Conservation (phyloP, 2,888 invertebrate genomes). For the Melieria crassipennis region DNA sequence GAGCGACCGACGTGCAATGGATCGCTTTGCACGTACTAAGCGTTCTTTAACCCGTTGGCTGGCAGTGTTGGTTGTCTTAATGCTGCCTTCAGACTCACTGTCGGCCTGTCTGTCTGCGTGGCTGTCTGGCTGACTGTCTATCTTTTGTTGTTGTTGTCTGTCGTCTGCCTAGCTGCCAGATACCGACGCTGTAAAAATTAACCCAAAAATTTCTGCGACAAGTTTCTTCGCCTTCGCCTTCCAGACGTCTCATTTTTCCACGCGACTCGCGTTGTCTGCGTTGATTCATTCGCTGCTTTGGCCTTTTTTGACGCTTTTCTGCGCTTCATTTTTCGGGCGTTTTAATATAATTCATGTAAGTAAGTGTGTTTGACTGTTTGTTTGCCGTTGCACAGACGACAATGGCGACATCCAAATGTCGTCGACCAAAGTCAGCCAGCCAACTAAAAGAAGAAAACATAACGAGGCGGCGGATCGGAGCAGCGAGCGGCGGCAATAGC, state of each 20-base stretch:
- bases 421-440: conserved; percentile 25
- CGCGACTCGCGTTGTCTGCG: no score
- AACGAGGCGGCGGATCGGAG: no score
- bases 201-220: background rate
- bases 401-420: conserved; percentile 34
- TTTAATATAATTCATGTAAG: no score
- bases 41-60: background rate
- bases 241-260: no score
- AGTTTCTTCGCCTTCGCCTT: background rate
- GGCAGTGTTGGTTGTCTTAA: background rate
- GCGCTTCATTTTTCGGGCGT: no score
- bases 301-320: no score
- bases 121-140: background rate
- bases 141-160: background rate
- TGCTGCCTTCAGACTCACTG: background rate
- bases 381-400: conserved; percentile 20
- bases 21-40: background rate
- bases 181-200: conserved; percentile 1
- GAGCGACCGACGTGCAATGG: no score
- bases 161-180: background rate
- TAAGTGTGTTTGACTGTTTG: background rate
- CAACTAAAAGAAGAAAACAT: no score
- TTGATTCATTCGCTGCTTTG: no score
- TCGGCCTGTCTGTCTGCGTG: background rate
- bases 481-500: no score